These are phyloP conservation scores for Enteromius radiatus DNA, from an alignment of 2,797 vertebrate species.

Conservation along the genomic window DNA sequence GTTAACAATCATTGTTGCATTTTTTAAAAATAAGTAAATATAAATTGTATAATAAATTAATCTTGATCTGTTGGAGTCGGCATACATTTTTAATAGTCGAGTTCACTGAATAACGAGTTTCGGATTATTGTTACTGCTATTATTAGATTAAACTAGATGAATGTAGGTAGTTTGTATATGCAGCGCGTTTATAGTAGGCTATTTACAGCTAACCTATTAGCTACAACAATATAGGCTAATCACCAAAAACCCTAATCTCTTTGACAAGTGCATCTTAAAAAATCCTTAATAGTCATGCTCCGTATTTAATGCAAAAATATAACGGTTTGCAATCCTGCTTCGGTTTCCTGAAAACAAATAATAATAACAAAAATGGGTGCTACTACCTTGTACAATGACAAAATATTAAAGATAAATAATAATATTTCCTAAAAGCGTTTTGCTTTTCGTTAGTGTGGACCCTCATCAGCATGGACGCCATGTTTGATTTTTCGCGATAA, in stretches of 20 bases:
- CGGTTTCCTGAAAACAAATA: background rate
- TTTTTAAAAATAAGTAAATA: background rate
- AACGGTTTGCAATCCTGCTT: background rate
- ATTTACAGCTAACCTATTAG: background rate
- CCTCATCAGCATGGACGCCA: too few species aligned
- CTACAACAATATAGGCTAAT: background rate
- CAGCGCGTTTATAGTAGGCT: background rate
- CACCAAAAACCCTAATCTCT: slow-evolving; percentile 48
- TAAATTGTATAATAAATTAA: background rate
- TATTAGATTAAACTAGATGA: background rate
- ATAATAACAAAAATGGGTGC: background rate
- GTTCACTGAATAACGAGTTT: background rate
- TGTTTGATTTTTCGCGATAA: background rate
- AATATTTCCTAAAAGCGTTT: background rate
- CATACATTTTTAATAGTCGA: background rate
- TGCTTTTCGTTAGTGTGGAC: background rate
- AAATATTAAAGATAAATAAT: background rate
- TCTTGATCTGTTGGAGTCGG: background rate
- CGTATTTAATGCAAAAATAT: slow-evolving; percentile 37
- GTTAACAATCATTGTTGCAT: background rate
- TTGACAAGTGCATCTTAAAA: slow-evolving; percentile 70
- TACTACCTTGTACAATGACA: background rate
- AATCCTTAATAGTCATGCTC: slow-evolving; percentile 38
- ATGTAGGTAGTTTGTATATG: background rate
- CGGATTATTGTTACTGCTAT: background rate